phyloP scores from a whole-genome alignment of 2,113 vertebrate genomes.

The Tragelaphus imberbis region DNA sequence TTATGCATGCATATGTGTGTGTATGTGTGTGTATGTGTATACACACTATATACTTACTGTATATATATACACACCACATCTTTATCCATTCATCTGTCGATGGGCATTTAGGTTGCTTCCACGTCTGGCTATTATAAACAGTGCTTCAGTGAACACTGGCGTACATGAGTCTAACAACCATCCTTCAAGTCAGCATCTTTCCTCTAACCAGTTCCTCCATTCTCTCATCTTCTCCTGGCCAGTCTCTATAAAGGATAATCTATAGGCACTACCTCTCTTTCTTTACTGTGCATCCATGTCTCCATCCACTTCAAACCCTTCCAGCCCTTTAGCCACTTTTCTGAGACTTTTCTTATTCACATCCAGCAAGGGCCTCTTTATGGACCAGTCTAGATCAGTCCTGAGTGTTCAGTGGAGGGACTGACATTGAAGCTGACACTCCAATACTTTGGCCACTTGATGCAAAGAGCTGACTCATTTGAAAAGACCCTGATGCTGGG shows the following conservation, averaged over 20 bases:
- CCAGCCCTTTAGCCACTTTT: background rate
- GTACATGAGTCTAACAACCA: background rate
- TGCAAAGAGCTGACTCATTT: background rate
- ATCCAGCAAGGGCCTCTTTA: background rate
- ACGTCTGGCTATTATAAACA: background rate
- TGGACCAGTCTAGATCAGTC: background rate
- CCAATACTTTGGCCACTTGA: background rate
- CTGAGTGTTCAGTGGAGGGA: background rate
- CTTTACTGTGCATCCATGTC: background rate
- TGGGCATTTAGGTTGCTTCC: background rate
- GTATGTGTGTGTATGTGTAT: background rate
- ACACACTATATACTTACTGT: background rate
- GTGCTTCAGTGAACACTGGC: background rate
- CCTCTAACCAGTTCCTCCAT: background rate
- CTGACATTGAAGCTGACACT: background rate
- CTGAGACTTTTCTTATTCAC: background rate
- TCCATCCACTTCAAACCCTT: background rate
- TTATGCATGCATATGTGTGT: background rate
- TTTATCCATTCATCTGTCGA: background rate
- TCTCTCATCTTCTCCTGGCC: background rate
- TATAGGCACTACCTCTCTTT: background rate
- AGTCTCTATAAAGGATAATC: background rate
- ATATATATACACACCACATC: background rate
- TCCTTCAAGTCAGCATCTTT: background rate
- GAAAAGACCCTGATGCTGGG: background rate